Base-by-base conservation (phyloP, 2,113 vertebrate species). In the Peromyscus polionotus region DNA sequence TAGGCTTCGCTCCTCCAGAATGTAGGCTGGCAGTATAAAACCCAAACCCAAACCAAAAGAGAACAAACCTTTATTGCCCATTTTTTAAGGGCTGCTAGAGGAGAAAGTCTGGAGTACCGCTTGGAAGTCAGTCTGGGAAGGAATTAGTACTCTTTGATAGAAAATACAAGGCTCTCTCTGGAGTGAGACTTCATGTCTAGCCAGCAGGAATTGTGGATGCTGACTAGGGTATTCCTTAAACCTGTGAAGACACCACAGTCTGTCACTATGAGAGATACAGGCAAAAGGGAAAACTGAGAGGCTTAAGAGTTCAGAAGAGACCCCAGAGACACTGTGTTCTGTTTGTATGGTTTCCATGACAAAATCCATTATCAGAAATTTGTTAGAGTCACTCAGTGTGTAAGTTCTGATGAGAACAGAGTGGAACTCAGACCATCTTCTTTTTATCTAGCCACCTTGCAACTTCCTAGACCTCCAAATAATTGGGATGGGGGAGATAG, bases 1-100 rank as follows among this genome's bases (percentile, higher is more conserved):
- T 42, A 72, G 36, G 48, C 92, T 68, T n/a, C 24, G 4, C 3
- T 94, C 39, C 67, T 90, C 81, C 28, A 76, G 70, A 95, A 95
- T 87, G 86, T 26, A 94, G 48, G 67, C 51, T 70, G 76, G 72
- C 92, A 39, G 48, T 90, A 48, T 1, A 45, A 76, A 76, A 24
- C 42, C 9, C n/a, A 39, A n/a, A 36, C 45, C 6, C 45, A 83
- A 81, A 54, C 54, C 7, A 8, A 13, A 88, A 72, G 45, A 95
- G 87, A 95, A 83, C 81, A 93, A 93, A 83, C 5, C 45, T 95
- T 92, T 75, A 72, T 73, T 91, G 91, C 88, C 90, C 92, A 90
- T 91, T 95, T 95, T 97, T 95, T 94, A 95, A 97, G 63, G 7
- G 26, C n/a, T 75, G 42, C 31, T 93, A 24, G 45, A 77, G n/a